Evolutionary conservation across 2,797 vertebrate species (phyloP).

Genomic region (Pteronotus mesoamericanus): DNA sequence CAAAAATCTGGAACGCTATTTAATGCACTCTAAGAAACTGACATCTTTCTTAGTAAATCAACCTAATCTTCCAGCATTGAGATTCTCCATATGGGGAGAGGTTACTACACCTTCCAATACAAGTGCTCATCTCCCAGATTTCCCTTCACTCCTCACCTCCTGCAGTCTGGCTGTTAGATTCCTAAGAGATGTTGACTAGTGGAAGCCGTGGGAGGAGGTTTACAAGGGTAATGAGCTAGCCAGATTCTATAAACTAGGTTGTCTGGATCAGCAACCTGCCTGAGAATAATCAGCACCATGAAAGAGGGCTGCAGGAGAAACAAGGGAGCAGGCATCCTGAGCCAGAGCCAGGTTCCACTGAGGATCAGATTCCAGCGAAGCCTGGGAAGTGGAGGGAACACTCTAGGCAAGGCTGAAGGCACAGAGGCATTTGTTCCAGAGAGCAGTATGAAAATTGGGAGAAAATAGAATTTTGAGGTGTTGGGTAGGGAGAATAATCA

Average conservation of each 20-base stretch:
- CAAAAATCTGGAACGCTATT: not conserved
- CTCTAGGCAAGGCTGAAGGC: not conserved
- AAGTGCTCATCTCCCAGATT: not conserved
- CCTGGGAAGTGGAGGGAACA: not conserved
- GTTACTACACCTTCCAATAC: not conserved
- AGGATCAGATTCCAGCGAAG: not conserved
- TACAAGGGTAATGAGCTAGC: not conserved
- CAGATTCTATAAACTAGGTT: not conserved
- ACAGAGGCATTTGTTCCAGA: not conserved
- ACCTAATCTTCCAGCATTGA: too few species aligned
- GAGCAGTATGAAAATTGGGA: not conserved
- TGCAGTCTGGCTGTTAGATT: not conserved
- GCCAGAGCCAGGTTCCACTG: not conserved
- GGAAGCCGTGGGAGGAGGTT: not conserved
- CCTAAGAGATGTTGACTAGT: too few species aligned
- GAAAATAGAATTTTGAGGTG: not conserved
- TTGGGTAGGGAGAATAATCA: not conserved
- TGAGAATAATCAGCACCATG: too few species aligned
- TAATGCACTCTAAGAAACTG: not conserved
- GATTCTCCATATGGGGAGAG: not conserved
- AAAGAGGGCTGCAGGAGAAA: not conserved
- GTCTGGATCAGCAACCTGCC: not conserved
- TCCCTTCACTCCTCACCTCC: not conserved
- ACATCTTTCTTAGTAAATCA: not conserved
- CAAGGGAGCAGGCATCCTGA: not conserved